Conservation (phyloP, 1,140 invertebrate species). For the Eriocheir sinensis region DNA sequence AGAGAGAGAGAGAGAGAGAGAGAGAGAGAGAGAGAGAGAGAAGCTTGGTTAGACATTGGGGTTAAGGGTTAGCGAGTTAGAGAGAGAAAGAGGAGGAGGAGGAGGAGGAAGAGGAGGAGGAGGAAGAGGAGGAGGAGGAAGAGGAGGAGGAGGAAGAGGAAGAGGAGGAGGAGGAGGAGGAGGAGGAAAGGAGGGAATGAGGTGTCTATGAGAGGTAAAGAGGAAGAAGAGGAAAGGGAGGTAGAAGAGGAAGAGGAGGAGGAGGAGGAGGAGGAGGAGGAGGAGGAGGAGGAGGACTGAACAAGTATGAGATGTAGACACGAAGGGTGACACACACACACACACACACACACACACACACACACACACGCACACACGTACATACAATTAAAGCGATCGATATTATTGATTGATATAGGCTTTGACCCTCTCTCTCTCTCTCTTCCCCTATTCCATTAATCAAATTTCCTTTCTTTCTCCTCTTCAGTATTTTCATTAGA, state of each 20-base stretch:
- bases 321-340: background rate
- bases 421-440: background rate
- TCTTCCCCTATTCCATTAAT: background rate
- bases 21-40: slow-evolving; percentile 58
- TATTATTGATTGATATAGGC: no score
- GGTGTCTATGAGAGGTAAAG: background rate
- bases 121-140: background rate
- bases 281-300: no score
- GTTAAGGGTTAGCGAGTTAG: background rate
- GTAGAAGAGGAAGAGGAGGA: no score
- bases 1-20: slow-evolving; percentile 68
- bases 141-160: no score
- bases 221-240: background rate
- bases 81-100: background rate
- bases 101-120: background rate
- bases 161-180: no score
- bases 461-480: no score
- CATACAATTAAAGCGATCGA: no score
- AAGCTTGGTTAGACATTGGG: background rate
- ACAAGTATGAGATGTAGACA: no score
- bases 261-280: no score
- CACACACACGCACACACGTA: no score
- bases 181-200: background rate
- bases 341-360: background rate
- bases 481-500: no score